Base-by-base conservation (phyloP, 2,888 invertebrate genomes). In the Ichneumoninae sp. region DNA sequence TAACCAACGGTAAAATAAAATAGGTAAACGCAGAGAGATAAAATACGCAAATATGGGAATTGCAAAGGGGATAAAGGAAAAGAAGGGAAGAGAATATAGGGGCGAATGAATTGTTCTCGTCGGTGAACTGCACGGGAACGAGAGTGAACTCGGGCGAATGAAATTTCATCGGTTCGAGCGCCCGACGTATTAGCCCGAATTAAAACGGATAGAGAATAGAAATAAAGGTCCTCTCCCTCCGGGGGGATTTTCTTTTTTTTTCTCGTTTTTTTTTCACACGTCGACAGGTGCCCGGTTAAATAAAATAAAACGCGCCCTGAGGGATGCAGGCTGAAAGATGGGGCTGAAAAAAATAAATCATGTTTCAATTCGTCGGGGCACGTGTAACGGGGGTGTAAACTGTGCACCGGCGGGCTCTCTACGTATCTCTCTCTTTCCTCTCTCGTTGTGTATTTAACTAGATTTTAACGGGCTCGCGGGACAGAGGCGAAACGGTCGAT, bases 391-490 rank as follows among this genome's bases (percentile, higher is more conserved):
- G 70, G 69, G 82, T 63, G 83, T 83, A 65, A 65, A 83, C 74
- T 36, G 66, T 63, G 79, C 79, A 65, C 76, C 50, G 65, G 30
- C 65, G 70, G 57, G 40, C 65, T 70, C 36, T 44, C 44, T 13
- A 22, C 63, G 47, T 65, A 68, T 70, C 71, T 65, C 73, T 16
- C 71, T 73, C 73, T 54, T 36, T 40, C 50, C 47, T 50, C 60
- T 75, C 66, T 86, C 88, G 87, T 86, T 87, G 90, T 91, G 91
- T 91, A 90, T 92, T 92, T 92, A 92, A 92, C 91, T 91, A 90
- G 91, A 92, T 92, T 92, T 92, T 91, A 91, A 91, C 91, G 87
- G 89, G 89, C 91, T 90, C 91, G 88, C 85, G 91, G 91, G 91
- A 90, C 89, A 87, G 87, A 75, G 52, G 73, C 87, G 88, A 88